phyloP scores from a whole-genome alignment of 2,888 invertebrate species.

The Parnassius apollo region DNA sequence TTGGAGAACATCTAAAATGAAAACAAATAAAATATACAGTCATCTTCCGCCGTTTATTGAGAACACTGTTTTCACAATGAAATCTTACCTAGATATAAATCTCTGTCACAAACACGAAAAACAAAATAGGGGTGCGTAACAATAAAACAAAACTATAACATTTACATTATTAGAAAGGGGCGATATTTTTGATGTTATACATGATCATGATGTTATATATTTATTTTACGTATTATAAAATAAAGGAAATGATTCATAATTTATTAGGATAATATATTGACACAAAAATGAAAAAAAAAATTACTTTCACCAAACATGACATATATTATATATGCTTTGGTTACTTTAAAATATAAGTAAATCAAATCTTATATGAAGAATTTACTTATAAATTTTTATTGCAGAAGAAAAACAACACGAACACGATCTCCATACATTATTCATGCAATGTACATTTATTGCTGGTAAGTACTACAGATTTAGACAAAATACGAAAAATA shows the following conservation, averaged over 20 bases:
- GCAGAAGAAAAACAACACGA: not conserved
- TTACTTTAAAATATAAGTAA: not conserved
- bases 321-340: conserved; percentile 2
- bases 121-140: conserved; percentile 73
- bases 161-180: conserved; percentile 16
- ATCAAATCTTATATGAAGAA: not conserved
- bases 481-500: conserved; percentile 19
- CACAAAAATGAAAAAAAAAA: not conserved
- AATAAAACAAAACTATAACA: conserved; percentile 64
- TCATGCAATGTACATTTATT: not conserved
- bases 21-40: conserved; percentile 38
- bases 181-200: conserved; percentile 3
- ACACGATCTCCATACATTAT: not conserved
- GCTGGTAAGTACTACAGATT: conserved; percentile 18
- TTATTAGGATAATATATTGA: not conserved
- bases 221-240: not conserved
- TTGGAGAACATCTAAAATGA: conserved; percentile 1
- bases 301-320: not conserved
- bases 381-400: too few relatives aligned
- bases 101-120: conserved; percentile 73
- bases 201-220: not conserved
- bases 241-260: too few relatives aligned
- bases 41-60: conserved; percentile 73
- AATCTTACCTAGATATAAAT: conserved; percentile 69
- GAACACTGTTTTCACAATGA: conserved; percentile 71